A percentile compares a stretch with the other conserved stretches of the same genome.
phyloP scores from a whole-genome alignment of 2,113 vertebrate species.

The Passer montanus region DNA sequence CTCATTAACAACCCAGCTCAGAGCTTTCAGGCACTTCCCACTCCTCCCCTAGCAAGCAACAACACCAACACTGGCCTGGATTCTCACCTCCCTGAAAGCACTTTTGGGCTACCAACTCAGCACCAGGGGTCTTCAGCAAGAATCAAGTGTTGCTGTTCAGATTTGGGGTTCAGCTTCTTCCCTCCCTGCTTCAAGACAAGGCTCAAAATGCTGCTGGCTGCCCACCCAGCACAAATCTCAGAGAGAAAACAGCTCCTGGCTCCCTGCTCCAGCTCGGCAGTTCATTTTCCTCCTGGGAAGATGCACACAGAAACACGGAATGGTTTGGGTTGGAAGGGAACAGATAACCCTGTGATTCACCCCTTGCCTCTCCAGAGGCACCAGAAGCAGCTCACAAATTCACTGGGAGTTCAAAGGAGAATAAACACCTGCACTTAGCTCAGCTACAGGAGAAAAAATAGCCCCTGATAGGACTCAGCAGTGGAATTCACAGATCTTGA shows the following conservation, averaged over 20 bases:
- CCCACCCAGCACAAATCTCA: neutral
- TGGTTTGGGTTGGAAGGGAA: neutral
- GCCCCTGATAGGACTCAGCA: neutral
- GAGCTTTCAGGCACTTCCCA: conserved; percentile 13
- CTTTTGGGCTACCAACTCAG: neutral
- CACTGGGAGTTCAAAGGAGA: neutral
- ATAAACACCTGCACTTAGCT: neutral
- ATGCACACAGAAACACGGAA: neutral
- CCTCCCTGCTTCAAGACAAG: neutral
- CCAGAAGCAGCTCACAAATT: neutral
- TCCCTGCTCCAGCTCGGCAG: neutral
- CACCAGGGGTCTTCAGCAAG: neutral
- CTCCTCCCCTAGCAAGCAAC: neutral
- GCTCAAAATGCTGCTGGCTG: neutral
- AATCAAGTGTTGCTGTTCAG: neutral
- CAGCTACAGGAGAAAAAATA: neutral
- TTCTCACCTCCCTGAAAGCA: neutral
- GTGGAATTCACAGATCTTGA: neutral
- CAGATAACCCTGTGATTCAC: neutral
- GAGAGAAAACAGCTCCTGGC: neutral
- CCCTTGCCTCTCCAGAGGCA: neutral
- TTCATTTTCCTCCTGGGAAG: neutral
- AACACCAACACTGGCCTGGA: neutral
- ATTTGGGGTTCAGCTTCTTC: neutral
- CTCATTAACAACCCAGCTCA: conserved; percentile 34